Conservation (phyloP, 2,888 invertebrate genomes). For the Odontothrips loti region DNA sequence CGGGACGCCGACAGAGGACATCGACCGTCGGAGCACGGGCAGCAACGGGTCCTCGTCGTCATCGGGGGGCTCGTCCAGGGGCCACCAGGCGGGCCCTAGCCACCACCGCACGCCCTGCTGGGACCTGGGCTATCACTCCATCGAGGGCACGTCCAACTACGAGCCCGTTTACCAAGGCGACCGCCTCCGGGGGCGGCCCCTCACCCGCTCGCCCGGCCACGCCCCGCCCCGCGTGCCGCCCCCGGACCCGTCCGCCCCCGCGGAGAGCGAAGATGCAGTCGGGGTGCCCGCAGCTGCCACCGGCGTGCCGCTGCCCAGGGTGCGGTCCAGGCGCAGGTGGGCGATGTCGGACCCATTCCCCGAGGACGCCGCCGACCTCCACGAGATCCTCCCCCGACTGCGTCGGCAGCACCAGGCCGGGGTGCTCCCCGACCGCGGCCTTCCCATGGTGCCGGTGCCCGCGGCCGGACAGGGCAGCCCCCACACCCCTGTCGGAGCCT, state of each 20-base stretch:
- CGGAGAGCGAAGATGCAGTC: neutral
- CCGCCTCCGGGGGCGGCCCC: neutral
- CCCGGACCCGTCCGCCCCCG: neutral
- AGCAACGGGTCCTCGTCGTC: constrained; percentile 35
- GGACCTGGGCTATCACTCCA: constrained; percentile 33
- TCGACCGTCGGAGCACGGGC: constrained; percentile 37
- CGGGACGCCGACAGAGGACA: constrained; percentile 37
- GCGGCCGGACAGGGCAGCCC: neutral
- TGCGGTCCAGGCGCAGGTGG: constrained; percentile 33
- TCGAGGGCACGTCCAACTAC: constrained; percentile 29
- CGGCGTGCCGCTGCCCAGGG: constrained; percentile 8
- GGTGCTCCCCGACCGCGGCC: constrained; percentile 13
- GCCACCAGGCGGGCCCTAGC: neutral
- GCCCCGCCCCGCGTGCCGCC: neutral
- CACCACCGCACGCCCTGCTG: constrained; percentile 13
- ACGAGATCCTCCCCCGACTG: constrained; percentile 11
- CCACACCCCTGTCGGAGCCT: no score
- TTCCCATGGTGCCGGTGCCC: neutral
- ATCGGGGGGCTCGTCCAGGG: neutral
- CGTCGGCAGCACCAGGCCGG: constrained; percentile 28
- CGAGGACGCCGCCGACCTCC: constrained; percentile 21
- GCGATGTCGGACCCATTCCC: constrained; percentile 30
- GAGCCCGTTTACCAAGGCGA: constrained; percentile 16
- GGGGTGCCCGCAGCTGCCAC: neutral
- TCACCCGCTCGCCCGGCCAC: neutral